These are phyloP conservation scores for Excalfactoria chinensis DNA, from an alignment of 2,113 vertebrate species.

Conservation along the genomic window DNA sequence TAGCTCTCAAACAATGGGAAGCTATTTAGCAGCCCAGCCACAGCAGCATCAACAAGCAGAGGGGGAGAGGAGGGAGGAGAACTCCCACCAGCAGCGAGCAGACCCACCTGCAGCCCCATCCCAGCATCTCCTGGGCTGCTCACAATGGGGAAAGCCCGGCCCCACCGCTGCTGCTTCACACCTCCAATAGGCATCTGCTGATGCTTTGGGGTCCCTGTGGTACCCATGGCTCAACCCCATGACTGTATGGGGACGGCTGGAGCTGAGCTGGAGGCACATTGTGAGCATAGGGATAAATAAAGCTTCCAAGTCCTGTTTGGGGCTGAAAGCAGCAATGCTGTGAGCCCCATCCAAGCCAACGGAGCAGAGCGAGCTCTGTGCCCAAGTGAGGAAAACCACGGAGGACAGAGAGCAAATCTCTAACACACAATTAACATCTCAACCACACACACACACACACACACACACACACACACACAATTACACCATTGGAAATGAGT, in stretches of 20 bases:
- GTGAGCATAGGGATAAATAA: neutral
- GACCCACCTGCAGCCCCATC: neutral
- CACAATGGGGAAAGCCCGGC: neutral
- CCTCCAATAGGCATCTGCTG: neutral
- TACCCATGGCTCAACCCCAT: neutral
- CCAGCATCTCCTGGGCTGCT: neutral
- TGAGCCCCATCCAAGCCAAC: neutral
- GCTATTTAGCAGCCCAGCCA: slow-evolving; percentile 65
- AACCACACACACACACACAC: slow-evolving; percentile 49
- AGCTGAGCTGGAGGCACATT: rapidly evolving
- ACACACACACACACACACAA: neutral
- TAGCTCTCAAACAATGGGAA: slow-evolving; percentile 68
- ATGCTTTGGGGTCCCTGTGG: neutral
- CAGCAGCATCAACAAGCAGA: slow-evolving; percentile 60
- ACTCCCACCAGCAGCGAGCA: neutral
- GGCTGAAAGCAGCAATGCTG: rapidly evolving
- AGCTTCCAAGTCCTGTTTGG: neutral
- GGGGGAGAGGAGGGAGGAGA: slow-evolving; percentile 13
- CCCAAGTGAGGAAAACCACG: neutral
- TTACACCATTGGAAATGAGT: neutral
- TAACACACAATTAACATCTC: neutral
- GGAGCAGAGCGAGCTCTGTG: slow-evolving; percentile 10
- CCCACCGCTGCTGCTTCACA: neutral
- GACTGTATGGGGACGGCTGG: rapidly evolving
- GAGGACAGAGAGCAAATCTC: neutral